A percentile compares a stretch with the other conserved stretches of the same genome.
Conservation (phyloP, 1,140 invertebrate genomes). For the Ectropis grisescens region DNA sequence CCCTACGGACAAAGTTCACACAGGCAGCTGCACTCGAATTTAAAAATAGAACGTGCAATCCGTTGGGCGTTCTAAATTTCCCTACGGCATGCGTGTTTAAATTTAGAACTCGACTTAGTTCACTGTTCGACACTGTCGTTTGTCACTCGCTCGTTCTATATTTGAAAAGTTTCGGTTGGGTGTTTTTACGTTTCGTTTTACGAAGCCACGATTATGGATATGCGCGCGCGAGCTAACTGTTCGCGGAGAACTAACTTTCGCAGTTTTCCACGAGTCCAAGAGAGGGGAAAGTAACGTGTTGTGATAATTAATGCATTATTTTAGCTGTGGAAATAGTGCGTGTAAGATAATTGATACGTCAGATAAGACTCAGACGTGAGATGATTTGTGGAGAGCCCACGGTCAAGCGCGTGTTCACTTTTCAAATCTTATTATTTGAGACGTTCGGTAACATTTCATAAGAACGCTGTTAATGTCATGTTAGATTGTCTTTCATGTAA, state of each 20-base stretch:
- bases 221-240: conserved; percentile 12
- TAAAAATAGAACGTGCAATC: conserved; percentile 48
- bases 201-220: conserved; percentile 4
- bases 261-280: conserved; percentile 34
- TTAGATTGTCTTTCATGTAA: too few relatives aligned
- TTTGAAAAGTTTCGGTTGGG: conserved; percentile 16
- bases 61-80: conserved; percentile 55
- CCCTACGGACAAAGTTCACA: conserved; percentile 46
- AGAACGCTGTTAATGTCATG: too few relatives aligned
- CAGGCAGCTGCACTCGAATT: conserved; percentile 42
- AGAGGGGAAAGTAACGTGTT: conserved; percentile 46
- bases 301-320: conserved; percentile 43
- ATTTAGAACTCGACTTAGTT: conserved; percentile 57
- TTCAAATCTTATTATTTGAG: too few relatives aligned
- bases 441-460: too few relatives aligned
- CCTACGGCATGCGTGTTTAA: conserved; percentile 46
- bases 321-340: too few relatives aligned
- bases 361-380: too few relatives aligned
- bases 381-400: too few relatives aligned
- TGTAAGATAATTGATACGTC: too few relatives aligned
- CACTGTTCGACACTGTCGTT: conserved; percentile 53
- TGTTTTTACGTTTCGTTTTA: conserved; percentile 2
- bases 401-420: too few relatives aligned
- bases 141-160: conserved; percentile 45
- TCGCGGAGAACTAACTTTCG: conserved; percentile 40